Evolutionary conservation across 92 coral and sea anemone species (phyloP).

Genomic region (Palythoa grandis): DNA sequence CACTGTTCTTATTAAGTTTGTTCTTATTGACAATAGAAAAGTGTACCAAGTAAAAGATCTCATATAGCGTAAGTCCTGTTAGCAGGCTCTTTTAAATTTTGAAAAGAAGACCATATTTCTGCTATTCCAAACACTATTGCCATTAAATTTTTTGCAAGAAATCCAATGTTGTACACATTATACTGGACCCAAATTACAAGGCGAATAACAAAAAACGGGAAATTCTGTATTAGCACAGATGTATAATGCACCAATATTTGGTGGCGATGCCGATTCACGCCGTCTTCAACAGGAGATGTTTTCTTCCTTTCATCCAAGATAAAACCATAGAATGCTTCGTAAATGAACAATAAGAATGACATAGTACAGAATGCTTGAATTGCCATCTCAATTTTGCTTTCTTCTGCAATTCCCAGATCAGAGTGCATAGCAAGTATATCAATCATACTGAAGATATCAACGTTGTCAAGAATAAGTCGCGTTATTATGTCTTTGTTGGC

Average conservation of each 20-base stretch:
- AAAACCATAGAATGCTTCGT: neutral
- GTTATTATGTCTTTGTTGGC: constrained; percentile 11
- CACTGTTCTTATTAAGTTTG: too few species aligned
- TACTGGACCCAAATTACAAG: constrained; percentile 20
- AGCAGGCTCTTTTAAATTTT: too few species aligned
- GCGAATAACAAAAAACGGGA: constrained; percentile 45
- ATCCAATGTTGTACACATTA: constrained; percentile 24
- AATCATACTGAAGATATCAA: constrained; percentile 47
- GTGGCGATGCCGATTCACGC: neutral
- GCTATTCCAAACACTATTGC: constrained; percentile 29
- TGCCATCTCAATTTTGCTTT: constrained; percentile 1
- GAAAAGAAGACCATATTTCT: neutral
- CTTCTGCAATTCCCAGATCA: constrained; percentile 28
- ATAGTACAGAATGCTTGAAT: constrained; percentile 1
- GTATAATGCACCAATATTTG: neutral
- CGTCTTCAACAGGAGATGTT: too few species aligned
- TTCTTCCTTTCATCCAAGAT: too few species aligned
- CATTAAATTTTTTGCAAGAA: constrained; percentile 32
- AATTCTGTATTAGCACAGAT: constrained; percentile 22
- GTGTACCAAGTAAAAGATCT: too few species aligned
- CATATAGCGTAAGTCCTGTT: too few species aligned
- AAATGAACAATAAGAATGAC: constrained; percentile 1
- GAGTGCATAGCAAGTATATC: constrained; percentile 25
- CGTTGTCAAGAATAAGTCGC: constrained; percentile 28
- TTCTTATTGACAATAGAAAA: too few species aligned